Evolutionary conservation across 2,113 vertebrate genomes (phyloP).

Genomic region (Eublepharis macularius): DNA sequence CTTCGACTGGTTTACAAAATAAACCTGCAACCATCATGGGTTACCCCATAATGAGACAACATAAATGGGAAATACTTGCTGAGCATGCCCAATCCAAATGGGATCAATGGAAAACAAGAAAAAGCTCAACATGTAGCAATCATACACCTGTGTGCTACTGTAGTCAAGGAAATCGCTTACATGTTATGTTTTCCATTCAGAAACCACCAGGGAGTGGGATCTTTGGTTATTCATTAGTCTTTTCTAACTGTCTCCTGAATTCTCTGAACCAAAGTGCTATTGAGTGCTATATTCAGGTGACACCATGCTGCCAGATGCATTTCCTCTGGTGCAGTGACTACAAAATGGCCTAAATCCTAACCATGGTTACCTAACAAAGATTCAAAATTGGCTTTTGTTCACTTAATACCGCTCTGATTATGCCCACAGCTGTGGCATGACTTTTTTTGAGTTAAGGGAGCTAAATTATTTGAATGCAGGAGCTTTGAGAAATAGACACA

Average conservation of each 20-base stretch:
- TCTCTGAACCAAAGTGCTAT: constrained; percentile 21
- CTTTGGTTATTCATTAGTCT: constrained; percentile 35
- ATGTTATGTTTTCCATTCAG: constrained; percentile 36
- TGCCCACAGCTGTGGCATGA: neutral
- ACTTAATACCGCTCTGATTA: neutral
- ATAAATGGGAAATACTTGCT: neutral
- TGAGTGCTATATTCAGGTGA: constrained; percentile 26
- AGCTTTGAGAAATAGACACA: neutral
- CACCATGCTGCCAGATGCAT: constrained; percentile 31
- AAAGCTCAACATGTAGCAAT: constrained; percentile 57
- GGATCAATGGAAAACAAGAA: constrained; percentile 37
- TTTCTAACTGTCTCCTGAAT: constrained; percentile 26
- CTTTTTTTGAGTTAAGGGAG: neutral
- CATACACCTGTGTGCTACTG: constrained; percentile 25
- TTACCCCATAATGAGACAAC: constrained; percentile 2
- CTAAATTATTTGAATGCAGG: neutral
- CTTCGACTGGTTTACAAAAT: neutral
- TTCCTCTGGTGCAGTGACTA: constrained; percentile 12
- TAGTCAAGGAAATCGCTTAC: constrained; percentile 15
- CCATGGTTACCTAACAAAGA: neutral
- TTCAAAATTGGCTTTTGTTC: neutral
- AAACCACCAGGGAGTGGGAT: constrained; percentile 25
- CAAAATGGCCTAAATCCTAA: neutral
- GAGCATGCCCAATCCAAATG: constrained; percentile 14
- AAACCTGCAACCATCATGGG: neutral